Evolutionary conservation across 2,888 invertebrate species (phyloP).

Genomic region (Ophraella communa): DNA sequence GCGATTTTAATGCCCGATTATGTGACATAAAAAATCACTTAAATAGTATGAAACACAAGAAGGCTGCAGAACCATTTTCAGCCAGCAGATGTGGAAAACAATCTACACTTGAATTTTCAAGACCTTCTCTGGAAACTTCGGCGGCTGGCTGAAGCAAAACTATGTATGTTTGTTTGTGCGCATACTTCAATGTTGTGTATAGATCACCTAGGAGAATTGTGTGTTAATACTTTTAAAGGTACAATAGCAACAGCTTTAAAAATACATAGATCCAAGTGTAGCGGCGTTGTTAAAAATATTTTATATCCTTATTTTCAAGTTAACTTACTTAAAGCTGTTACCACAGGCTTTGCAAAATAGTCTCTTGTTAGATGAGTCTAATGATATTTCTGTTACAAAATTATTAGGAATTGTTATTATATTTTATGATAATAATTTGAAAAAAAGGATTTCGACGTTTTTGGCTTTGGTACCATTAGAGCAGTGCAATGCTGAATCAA

Average conservation of each 20-base stretch:
- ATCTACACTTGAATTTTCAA: too few relatives aligned
- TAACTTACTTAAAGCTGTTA: conserved; percentile 34
- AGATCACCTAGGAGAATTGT: conserved; percentile 1
- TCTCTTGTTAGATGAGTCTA: conserved; percentile 40
- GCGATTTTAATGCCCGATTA: too few relatives aligned
- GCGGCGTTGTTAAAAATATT: conserved; percentile 36
- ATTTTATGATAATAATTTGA: conserved; percentile 33
- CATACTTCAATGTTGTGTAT: not conserved
- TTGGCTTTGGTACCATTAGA: conserved; percentile 34
- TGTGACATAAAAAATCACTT: too few relatives aligned
- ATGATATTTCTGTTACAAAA: conserved; percentile 37
- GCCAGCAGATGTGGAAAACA: too few relatives aligned
- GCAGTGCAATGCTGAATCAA: conserved; percentile 34
- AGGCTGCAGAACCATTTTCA: too few relatives aligned
- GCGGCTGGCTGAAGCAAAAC: not conserved
- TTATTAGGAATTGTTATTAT: conserved; percentile 37
- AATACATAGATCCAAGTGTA: conserved; percentile 37
- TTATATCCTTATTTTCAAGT: too few relatives aligned
- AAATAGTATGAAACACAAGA: too few relatives aligned
- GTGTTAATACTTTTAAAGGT: not conserved
- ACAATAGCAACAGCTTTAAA: conserved; percentile 17
- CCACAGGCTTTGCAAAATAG: conserved; percentile 34
- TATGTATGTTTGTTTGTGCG: not conserved
- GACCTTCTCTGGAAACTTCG: too few relatives aligned
- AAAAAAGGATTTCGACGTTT: conserved; percentile 33